phyloP scores from a whole-genome alignment of 2,113 vertebrate species.

The Anseranas semipalmata region DNA sequence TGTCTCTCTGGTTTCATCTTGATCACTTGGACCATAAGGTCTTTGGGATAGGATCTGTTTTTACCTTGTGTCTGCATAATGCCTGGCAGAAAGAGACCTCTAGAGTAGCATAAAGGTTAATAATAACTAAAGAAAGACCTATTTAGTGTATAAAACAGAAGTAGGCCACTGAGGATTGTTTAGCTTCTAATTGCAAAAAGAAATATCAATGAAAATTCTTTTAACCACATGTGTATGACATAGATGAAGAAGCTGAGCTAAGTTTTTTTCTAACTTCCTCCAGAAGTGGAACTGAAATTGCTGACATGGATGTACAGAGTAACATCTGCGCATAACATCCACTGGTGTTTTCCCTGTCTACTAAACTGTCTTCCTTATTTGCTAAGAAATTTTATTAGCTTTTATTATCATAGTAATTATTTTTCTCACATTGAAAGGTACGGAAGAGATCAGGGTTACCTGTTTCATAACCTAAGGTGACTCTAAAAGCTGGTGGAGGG shows the following conservation, averaged over 20 bases:
- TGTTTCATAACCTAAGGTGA: neutral
- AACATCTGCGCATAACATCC: neutral
- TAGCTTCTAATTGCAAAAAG: neutral
- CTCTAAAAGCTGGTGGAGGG: neutral
- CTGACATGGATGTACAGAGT: neutral
- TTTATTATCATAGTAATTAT: neutral
- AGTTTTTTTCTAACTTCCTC: neutral
- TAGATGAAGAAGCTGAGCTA: neutral
- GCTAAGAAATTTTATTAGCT: neutral
- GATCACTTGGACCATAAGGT: neutral
- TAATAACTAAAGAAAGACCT: neutral
- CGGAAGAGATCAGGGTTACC: neutral
- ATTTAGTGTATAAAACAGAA: neutral
- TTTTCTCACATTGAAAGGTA: neutral
- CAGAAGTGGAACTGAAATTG: neutral
- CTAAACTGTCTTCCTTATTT: neutral
- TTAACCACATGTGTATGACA: neutral
- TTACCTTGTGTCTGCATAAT: neutral
- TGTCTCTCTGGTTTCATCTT: neutral
- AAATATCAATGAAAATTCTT: neutral
- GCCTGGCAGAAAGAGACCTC: neutral
- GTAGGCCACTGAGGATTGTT: neutral
- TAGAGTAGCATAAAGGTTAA: neutral
- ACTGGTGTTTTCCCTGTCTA: neutral
- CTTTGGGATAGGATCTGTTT: neutral